A percentile compares a stretch with the other conserved stretches of the same genome.
These are phyloP conservation scores for Atrichornis clamosus DNA, from an alignment of 2,113 vertebrate species.

Conservation along the genomic window DNA sequence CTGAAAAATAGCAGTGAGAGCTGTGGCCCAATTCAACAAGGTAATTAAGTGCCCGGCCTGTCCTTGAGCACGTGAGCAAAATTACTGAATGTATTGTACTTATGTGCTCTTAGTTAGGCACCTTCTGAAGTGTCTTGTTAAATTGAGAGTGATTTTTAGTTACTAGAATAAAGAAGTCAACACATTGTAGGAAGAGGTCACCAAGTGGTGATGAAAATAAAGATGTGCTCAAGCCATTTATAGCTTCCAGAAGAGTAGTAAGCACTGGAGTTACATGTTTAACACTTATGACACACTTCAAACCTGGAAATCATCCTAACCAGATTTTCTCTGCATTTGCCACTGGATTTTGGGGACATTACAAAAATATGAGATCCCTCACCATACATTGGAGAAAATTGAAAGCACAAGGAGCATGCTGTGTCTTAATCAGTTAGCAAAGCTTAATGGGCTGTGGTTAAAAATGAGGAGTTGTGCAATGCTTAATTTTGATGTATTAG, in stretches of 20 bases:
- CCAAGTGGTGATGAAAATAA: not conserved
- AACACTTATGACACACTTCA: not conserved
- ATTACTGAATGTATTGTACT: not conserved
- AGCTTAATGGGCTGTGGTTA: constrained; percentile 46
- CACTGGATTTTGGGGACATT: not conserved
- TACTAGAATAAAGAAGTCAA: constrained; percentile 10
- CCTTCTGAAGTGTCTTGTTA: constrained; percentile 18
- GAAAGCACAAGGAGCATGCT: constrained; percentile 38
- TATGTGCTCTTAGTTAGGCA: not conserved
- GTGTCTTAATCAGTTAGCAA: constrained; percentile 37
- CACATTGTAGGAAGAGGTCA: not conserved
- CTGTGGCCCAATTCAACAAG: constrained; percentile 30
- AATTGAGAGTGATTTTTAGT: not conserved
- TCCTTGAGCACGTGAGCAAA: constrained; percentile 24
- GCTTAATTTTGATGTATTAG: constrained; percentile 58
- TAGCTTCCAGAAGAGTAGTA: not conserved
- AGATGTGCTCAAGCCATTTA: not conserved
- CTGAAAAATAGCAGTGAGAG: constrained; percentile 9
- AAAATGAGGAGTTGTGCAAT: constrained; percentile 42
- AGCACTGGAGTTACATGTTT: not conserved
- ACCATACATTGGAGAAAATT: not conserved
- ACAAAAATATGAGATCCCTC: not conserved
- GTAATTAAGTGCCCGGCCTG: not conserved
- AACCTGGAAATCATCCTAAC: not conserved
- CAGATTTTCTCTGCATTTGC: not conserved